A percentile compares a stretch with the other conserved stretches of the same genome.
Evolutionary conservation across 2,113 vertebrate species (phyloP).

Genomic region (Mus musculus): DNA sequence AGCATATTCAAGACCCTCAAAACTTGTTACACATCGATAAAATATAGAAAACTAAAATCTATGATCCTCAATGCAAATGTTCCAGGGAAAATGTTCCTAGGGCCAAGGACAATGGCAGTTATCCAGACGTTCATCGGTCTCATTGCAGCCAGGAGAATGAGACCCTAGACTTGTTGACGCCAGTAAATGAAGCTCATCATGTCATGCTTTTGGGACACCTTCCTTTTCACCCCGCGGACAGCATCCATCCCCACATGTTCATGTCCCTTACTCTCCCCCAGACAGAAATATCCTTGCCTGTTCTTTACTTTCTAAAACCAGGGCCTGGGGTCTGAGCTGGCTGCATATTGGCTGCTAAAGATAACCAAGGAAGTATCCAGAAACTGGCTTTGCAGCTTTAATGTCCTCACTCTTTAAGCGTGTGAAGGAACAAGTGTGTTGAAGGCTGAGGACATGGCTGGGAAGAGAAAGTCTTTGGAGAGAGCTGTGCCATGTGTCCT

Average conservation of each 20-base stretch:
- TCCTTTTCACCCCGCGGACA: background rate
- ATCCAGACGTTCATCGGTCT: no score
- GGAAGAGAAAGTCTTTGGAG: background rate
- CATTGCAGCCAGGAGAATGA: background rate
- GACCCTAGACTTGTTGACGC: background rate
- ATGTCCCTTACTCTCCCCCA: background rate
- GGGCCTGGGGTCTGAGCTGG: background rate
- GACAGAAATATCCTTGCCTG: background rate
- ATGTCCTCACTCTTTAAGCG: background rate
- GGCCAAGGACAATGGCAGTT: background rate
- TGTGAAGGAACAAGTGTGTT: background rate
- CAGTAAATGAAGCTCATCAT: background rate
- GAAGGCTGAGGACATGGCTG: no score
- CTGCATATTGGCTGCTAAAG: background rate
- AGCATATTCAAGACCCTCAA: background rate
- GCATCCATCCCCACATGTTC: accelerated
- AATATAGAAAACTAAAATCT: background rate
- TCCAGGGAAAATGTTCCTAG: background rate
- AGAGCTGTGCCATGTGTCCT: background rate
- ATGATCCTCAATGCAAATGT: background rate
- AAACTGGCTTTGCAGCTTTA: background rate
- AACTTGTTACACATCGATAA: background rate
- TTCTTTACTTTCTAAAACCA: background rate
- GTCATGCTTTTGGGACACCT: background rate
- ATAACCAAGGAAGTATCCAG: background rate